Evolutionary conservation across 2,888 invertebrate genomes (phyloP).

Genomic region (Lomographa bimaculata): DNA sequence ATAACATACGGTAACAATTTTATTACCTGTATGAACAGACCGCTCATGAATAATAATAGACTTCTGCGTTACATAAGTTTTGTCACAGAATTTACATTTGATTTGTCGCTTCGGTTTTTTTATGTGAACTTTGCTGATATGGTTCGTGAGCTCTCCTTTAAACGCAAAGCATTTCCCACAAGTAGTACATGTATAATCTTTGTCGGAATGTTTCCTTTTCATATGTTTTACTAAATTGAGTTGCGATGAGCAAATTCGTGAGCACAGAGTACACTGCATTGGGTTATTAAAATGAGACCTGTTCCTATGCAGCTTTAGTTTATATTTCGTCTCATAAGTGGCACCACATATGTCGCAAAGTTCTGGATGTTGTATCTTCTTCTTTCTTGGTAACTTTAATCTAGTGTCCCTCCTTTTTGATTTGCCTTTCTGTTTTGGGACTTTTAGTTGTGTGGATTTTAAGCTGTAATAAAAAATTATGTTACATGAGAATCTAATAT

Average conservation of each 20-base stretch:
- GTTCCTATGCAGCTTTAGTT: slow-evolving; percentile 53
- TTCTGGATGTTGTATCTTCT: slow-evolving; percentile 36
- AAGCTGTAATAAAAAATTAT: slow-evolving; percentile 49
- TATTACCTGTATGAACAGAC: slow-evolving; percentile 77
- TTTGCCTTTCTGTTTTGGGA: slow-evolving; percentile 26
- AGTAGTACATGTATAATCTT: slow-evolving; percentile 59
- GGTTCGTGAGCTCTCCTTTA: slow-evolving; percentile 56
- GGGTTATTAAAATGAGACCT: slow-evolving; percentile 53
- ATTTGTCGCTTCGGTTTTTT: slow-evolving; percentile 50
- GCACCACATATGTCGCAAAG: slow-evolving; percentile 70
- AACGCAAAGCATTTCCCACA: slow-evolving; percentile 66
- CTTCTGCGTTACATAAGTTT: slow-evolving; percentile 65
- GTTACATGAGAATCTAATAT: too few species aligned
- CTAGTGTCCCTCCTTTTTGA: slow-evolving; percentile 24
- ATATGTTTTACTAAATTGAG: slow-evolving; percentile 63
- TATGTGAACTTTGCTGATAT: slow-evolving; percentile 62
- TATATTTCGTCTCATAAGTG: slow-evolving; percentile 53
- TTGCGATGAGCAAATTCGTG: slow-evolving; percentile 50
- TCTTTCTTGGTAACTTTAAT: slow-evolving; percentile 12
- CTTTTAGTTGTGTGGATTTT: slow-evolving; percentile 36
- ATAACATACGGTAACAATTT: too few species aligned
- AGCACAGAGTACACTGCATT: slow-evolving; percentile 61
- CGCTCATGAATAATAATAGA: slow-evolving; percentile 72
- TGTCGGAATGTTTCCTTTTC: slow-evolving; percentile 58
- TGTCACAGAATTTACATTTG: slow-evolving; percentile 67